Percentiles rank a stretch among this genome's conserved stretches.
These are phyloP conservation scores for Crepidodera aurea DNA, from an alignment of 2,888 invertebrate species.

Conservation along the genomic window DNA sequence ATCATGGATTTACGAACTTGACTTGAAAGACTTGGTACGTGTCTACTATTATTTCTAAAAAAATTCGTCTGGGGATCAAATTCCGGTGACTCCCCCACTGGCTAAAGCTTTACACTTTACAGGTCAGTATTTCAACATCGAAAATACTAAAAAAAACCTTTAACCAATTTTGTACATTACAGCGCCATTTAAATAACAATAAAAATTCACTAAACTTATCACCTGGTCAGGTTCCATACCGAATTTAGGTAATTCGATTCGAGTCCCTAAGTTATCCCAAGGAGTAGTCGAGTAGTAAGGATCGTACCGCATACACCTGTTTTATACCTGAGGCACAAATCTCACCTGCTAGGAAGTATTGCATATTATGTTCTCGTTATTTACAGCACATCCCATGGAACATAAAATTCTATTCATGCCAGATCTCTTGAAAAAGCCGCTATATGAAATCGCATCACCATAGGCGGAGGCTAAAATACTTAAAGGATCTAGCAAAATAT, in stretches of 20 bases:
- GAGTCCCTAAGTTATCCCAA: neutral
- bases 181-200: neutral
- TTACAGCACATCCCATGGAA: slow-evolving; percentile 35
- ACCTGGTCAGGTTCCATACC: neutral
- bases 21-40: too few species aligned
- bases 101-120: too few species aligned
- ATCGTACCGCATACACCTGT: slow-evolving; percentile 30
- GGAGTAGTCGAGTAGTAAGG: too few species aligned
- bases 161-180: too few species aligned
- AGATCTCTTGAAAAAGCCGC: slow-evolving; percentile 31
- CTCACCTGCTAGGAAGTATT: slow-evolving; percentile 34
- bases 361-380: slow-evolving; percentile 34
- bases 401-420: slow-evolving; percentile 34
- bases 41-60: too few species aligned
- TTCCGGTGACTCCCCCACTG: too few species aligned
- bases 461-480: slow-evolving; percentile 3
- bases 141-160: too few species aligned
- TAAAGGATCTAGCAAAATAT: neutral
- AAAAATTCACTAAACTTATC: neutral
- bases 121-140: too few species aligned
- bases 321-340: slow-evolving; percentile 31
- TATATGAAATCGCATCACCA: slow-evolving; percentile 23
- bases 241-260: neutral
- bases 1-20: too few species aligned
- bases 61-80: too few species aligned